These are phyloP conservation scores for Alentia gelatinosa DNA, from an alignment of 2,888 invertebrate species.

Conservation along the genomic window DNA sequence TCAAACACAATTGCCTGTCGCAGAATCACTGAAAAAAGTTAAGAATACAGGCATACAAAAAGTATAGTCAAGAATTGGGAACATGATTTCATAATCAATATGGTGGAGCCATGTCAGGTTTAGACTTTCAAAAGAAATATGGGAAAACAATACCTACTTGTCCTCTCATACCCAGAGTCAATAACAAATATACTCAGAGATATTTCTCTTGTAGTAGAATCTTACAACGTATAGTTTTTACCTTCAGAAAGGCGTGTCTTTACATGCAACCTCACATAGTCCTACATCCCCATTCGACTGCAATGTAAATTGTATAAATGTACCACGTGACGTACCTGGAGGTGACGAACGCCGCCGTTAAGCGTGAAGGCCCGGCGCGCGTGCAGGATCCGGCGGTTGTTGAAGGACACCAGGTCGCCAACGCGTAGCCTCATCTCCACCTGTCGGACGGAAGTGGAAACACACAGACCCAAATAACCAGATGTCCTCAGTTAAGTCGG, in stretches of 20 bases:
- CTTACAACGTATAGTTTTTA: too few species aligned
- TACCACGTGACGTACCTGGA: conserved; percentile 67
- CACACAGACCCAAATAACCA: background rate
- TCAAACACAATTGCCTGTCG: too few species aligned
- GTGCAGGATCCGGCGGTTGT: conserved; percentile 76
- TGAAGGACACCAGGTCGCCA: conserved; percentile 75
- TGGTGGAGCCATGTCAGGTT: too few species aligned
- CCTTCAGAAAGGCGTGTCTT: background rate
- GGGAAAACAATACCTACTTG: too few species aligned
- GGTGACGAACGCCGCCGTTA: conserved; percentile 74
- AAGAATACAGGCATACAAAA: too few species aligned
- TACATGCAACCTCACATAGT: background rate
- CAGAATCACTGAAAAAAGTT: too few species aligned
- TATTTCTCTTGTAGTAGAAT: too few species aligned
- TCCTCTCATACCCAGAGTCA: too few species aligned
- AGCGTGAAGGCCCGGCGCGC: conserved; percentile 69
- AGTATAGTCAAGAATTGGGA: too few species aligned
- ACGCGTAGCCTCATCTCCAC: conserved; percentile 67
- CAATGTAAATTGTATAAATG: background rate
- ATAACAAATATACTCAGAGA: too few species aligned
- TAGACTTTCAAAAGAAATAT: too few species aligned
- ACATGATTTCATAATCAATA: too few species aligned
- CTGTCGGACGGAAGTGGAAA: conserved; percentile 62
- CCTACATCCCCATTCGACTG: background rate
- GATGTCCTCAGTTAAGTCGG: conserved; percentile 1